Evolutionary conservation across 1,140 invertebrate species (phyloP).

Genomic region (Bemisia tabaci): DNA sequence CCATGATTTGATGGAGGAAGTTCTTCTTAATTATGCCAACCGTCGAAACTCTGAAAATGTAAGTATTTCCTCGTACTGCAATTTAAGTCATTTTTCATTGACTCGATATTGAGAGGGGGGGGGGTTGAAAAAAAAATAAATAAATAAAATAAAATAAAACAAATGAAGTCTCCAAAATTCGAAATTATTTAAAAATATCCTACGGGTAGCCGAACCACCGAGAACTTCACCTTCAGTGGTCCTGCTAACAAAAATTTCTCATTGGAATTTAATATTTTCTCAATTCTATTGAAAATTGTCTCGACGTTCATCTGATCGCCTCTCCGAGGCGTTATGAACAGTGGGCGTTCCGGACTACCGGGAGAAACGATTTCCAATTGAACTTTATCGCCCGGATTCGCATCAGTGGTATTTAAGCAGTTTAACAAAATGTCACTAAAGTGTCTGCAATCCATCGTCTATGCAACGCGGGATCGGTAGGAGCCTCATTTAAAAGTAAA

Average conservation of each 20-base stretch:
- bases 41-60: no score
- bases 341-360: background rate
- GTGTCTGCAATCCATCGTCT: background rate
- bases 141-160: no score
- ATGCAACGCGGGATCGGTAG: background rate
- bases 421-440: background rate
- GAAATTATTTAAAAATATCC: no score
- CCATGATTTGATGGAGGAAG: no score
- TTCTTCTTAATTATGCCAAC: no score
- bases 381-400: background rate
- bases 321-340: background rate
- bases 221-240: background rate
- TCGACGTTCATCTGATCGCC: background rate
- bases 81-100: no score
- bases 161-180: no score
- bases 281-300: background rate
- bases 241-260: background rate
- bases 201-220: background rate
- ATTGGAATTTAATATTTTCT: background rate
- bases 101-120: no score
- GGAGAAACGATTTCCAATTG: background rate
- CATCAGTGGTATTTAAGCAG: background rate
- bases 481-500: background rate
- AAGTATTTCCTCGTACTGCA: no score
- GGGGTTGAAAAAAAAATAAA: no score